Conservation (phyloP, 1,140 invertebrate genomes). For the Limonius californicus region DNA sequence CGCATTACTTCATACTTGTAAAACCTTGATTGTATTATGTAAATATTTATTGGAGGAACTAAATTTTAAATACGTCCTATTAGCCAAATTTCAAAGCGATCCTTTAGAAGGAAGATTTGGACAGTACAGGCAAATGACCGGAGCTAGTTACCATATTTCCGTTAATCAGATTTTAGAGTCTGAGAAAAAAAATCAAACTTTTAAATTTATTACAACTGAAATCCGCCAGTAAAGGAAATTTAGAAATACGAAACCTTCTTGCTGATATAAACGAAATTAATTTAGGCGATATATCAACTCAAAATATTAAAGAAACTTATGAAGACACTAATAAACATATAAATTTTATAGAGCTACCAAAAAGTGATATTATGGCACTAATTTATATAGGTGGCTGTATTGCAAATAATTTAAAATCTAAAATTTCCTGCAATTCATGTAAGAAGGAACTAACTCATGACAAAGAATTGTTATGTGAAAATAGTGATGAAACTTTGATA, state of each 20-base stretch:
- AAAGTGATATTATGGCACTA: too few relatives aligned
- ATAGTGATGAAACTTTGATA: too few relatives aligned
- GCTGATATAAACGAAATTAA: too few relatives aligned
- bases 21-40: background rate
- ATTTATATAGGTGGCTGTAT: too few relatives aligned
- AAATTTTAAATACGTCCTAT: conserved; percentile 20
- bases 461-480: too few relatives aligned
- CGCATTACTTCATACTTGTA: background rate
- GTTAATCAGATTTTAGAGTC: conserved; percentile 21
- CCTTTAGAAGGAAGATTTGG: conserved; percentile 25
- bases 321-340: too few relatives aligned
- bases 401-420: too few relatives aligned
- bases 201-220: background rate
- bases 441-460: too few relatives aligned
- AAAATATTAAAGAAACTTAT: too few relatives aligned
- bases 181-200: conserved; percentile 19
- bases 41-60: background rate
- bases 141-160: conserved; percentile 19
- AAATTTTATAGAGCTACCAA: too few relatives aligned
- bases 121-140: conserved; percentile 16
- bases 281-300: too few relatives aligned
- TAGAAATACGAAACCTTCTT: background rate
- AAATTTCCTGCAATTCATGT: too few relatives aligned
- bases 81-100: conserved; percentile 25
- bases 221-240: background rate